phyloP scores from a whole-genome alignment of 1,140 invertebrate genomes.

The Aphidius ervi region DNA sequence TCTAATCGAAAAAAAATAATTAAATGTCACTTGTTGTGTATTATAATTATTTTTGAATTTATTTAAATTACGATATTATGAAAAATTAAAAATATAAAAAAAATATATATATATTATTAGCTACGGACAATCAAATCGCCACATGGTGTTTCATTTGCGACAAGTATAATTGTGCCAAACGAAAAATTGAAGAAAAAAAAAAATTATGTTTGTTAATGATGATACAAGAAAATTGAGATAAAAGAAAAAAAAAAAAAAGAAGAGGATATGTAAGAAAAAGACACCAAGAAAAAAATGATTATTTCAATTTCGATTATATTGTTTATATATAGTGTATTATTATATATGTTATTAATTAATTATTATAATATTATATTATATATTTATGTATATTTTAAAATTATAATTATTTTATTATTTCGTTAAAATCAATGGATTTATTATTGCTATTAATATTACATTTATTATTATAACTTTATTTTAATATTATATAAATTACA shows the following conservation, averaged over 20 bases:
- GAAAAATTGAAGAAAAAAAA: slow-evolving; percentile 8
- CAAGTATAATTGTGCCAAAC: slow-evolving; percentile 45
- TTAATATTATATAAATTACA: slow-evolving; percentile 43
- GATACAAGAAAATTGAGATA: neutral
- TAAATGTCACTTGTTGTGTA: neutral
- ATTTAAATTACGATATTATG: neutral
- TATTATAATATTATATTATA: slow-evolving; percentile 22
- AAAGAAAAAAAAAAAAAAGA: slow-evolving; percentile 10
- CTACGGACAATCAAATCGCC: slow-evolving; percentile 47
- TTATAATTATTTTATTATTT: slow-evolving; percentile 12
- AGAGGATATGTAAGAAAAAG: too few species aligned
- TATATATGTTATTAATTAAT: slow-evolving; percentile 19
- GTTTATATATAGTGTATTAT: neutral
- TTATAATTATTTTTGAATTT: neutral
- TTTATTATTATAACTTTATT: slow-evolving; percentile 38
- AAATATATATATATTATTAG: slow-evolving; percentile 26
- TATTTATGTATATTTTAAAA: slow-evolving; percentile 30
- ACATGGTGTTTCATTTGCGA: slow-evolving; percentile 44
- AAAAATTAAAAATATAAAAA: slow-evolving; percentile 6
- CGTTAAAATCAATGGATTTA: too few species aligned
- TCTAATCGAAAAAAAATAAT: neutral
- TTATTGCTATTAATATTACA: slow-evolving; percentile 26
- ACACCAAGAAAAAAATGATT: too few species aligned
- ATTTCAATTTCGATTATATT: neutral
- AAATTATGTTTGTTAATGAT: slow-evolving; percentile 7